Evolutionary conservation across 2,113 vertebrate species (phyloP).

Genomic region (Corythoichthys haematopterus): DNA sequence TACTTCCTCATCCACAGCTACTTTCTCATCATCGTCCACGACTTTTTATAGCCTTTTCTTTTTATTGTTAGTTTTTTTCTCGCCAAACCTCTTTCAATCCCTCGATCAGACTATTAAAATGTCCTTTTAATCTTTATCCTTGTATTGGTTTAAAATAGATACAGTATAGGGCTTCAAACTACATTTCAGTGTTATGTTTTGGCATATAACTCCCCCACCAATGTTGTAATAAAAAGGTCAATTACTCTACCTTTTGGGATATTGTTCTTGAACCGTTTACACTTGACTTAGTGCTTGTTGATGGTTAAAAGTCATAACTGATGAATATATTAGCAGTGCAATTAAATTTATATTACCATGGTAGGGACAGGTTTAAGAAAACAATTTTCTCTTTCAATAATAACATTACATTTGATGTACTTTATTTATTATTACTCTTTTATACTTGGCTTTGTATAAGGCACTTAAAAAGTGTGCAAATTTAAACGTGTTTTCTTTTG

Average conservation of each 20-base stretch:
- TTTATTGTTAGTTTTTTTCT: not conserved
- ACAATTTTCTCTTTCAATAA: not conserved
- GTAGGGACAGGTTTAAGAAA: not conserved
- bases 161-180: not conserved
- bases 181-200: not conserved
- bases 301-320: not conserved
- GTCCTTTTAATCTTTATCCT: not conserved
- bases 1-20: constrained; percentile 17
- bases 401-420: constrained; percentile 1
- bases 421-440: not conserved
- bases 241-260: not conserved
- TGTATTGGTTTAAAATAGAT: not conserved
- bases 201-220: not conserved
- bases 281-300: not conserved
- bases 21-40: constrained; percentile 1
- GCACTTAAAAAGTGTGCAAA: not conserved
- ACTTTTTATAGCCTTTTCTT: not conserved
- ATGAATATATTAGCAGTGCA: not conserved
- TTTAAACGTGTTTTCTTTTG: constrained; percentile 1
- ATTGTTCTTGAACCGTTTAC: not conserved
- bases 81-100: not conserved
- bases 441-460: not conserved
- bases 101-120: not conserved
- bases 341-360: not conserved
- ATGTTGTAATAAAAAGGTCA: not conserved